phyloP scores from a whole-genome alignment of 2,113 vertebrate genomes.

The Lota lota region DNA sequence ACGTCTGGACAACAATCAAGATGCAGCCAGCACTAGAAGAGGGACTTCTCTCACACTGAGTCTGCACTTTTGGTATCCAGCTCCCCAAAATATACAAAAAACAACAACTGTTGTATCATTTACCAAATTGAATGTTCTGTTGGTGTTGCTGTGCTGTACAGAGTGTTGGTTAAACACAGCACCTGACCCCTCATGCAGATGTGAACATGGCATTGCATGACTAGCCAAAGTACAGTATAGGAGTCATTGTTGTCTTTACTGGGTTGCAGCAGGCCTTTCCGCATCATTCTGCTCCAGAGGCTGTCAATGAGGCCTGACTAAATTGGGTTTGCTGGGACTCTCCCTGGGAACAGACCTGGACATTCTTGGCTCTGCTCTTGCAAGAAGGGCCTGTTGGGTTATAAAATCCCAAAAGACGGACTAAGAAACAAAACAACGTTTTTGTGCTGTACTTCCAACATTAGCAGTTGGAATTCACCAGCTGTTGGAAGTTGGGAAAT shows the following conservation, averaged over 20 bases:
- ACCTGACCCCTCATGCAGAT: no score
- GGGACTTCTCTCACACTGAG: slow-evolving; percentile 8
- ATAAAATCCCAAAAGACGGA: slow-evolving; percentile 6
- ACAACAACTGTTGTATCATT: no score
- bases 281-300: slow-evolving; percentile 29
- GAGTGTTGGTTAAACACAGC: no score
- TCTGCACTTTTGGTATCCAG: slow-evolving; percentile 45
- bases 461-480: background rate
- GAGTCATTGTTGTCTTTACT: slow-evolving; percentile 40
- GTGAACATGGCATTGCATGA: no score
- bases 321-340: slow-evolving; percentile 38
- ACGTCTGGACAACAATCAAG: slow-evolving; percentile 23
- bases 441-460: no score
- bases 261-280: slow-evolving; percentile 20
- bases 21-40: slow-evolving; percentile 11
- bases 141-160: no score
- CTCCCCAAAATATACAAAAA: slow-evolving; percentile 5
- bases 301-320: slow-evolving; percentile 50
- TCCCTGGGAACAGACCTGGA: slow-evolving; percentile 10
- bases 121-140: no score
- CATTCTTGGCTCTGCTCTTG: slow-evolving; percentile 22
- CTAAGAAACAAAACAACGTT: background rate
- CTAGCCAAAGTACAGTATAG: slow-evolving; percentile 13
- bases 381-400: background rate
- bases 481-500: background rate